Evolutionary conservation across 2,888 invertebrate genomes (phyloP).

Genomic region (Morpho deidamia): DNA sequence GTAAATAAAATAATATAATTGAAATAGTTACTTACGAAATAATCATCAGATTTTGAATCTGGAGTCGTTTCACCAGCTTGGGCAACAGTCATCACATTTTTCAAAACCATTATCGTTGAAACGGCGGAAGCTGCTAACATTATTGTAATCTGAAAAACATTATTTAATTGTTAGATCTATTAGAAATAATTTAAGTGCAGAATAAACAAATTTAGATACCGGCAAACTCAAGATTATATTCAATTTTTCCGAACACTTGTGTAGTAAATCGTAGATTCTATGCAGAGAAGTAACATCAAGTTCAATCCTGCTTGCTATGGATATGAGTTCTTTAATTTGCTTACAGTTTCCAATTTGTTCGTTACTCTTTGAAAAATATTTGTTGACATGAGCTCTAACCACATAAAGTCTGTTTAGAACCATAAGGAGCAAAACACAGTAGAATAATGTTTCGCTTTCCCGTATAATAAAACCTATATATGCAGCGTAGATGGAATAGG

Average conservation of each 20-base stretch:
- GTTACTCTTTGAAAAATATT: slow-evolving; percentile 30
- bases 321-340: background rate
- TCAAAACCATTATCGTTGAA: slow-evolving; percentile 46
- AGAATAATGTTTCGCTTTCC: slow-evolving; percentile 48
- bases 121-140: slow-evolving; percentile 48
- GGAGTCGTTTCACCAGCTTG: slow-evolving; percentile 27
- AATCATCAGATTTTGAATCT: too few relatives aligned
- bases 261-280: slow-evolving; percentile 18
- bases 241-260: slow-evolving; percentile 12
- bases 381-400: slow-evolving; percentile 45
- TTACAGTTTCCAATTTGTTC: background rate
- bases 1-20: too few relatives aligned
- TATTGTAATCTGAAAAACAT: slow-evolving; percentile 43
- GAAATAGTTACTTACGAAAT: background rate
- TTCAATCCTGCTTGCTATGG: background rate
- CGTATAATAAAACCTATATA: slow-evolving; percentile 38
- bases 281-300: slow-evolving; percentile 47
- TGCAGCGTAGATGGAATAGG: slow-evolving; percentile 4
- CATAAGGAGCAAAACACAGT: slow-evolving; percentile 37
- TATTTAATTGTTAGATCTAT: background rate
- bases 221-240: slow-evolving; percentile 11
- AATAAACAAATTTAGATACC: background rate
- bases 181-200: background rate
- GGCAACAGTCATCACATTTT: slow-evolving; percentile 38
- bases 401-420: slow-evolving; percentile 43